These are phyloP conservation scores for Nasua narica DNA, from an alignment of 2,797 vertebrate genomes.

Conservation along the genomic window DNA sequence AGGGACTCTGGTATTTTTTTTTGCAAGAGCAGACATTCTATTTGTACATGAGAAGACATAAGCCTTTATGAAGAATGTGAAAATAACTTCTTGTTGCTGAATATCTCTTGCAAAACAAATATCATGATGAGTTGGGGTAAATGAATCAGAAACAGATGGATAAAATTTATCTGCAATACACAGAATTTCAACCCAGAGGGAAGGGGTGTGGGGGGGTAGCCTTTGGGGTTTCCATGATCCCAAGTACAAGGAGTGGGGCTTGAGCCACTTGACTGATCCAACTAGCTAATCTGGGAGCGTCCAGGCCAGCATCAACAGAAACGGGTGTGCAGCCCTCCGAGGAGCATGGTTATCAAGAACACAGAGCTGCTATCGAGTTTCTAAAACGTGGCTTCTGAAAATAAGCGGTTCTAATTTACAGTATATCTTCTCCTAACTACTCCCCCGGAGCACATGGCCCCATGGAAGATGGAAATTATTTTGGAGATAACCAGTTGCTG, in stretches of 20 bases:
- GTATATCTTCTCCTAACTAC: conserved; percentile 44
- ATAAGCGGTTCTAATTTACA: conserved; percentile 49
- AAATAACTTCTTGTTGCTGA: conserved; percentile 40
- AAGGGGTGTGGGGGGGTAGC: background rate
- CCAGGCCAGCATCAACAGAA: background rate
- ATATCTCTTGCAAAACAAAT: conserved; percentile 64
- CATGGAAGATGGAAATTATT: conserved; percentile 68
- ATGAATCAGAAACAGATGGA: conserved; percentile 76
- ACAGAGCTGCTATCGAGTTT: conserved; percentile 40
- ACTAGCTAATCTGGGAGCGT: background rate
- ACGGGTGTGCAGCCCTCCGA: background rate
- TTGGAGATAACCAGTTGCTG: conserved; percentile 65
- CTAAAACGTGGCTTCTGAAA: conserved; percentile 65
- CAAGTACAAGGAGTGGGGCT: background rate
- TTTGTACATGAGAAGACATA: background rate
- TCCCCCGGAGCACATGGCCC: conserved; percentile 44
- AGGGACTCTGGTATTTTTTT: background rate
- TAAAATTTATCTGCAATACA: conserved; percentile 62
- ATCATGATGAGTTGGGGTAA: conserved; percentile 68
- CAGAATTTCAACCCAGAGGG: conserved; percentile 60
- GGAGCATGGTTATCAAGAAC: conserved; percentile 13
- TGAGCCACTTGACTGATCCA: background rate
- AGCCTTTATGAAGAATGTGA: conserved; percentile 27
- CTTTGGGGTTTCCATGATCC: conserved; percentile 56
- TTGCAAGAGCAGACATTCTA: background rate